Percentiles rank a stretch among this genome's conserved stretches.
phyloP scores from a whole-genome alignment of 2,113 vertebrate genomes.

The Cavia aperea region DNA sequence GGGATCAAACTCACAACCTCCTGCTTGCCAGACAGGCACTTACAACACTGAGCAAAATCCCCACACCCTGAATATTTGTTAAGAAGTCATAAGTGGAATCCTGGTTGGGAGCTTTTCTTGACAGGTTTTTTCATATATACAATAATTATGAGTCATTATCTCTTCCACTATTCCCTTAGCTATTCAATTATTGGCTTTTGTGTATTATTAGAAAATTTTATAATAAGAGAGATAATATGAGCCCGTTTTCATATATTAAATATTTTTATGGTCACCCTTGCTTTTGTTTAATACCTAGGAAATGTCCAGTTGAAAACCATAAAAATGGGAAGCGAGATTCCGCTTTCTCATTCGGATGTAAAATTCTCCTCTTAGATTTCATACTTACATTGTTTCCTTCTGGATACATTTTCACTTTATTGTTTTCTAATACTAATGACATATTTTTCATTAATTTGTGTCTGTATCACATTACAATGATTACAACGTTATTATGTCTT shows the following conservation, averaged over 20 bases:
- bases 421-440: neutral
- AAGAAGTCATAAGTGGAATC: neutral
- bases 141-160: neutral
- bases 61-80: neutral
- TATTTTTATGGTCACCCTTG: neutral
- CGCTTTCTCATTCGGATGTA: neutral
- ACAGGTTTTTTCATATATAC: neutral
- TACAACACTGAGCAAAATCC: too few species aligned
- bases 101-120: neutral
- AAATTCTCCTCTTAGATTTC: neutral
- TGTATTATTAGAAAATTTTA: neutral
- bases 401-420: neutral
- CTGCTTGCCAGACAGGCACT: too few species aligned
- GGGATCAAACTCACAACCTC: too few species aligned
- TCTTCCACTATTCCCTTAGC: neutral
- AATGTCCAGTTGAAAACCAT: fast-evolving
- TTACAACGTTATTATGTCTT: neutral
- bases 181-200: neutral
- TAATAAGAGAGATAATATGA: fast-evolving
- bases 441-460: neutral
- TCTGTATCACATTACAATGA: neutral
- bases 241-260: neutral
- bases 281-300: neutral
- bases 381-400: neutral
- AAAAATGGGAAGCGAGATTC: neutral